phyloP scores from a whole-genome alignment of 2,113 vertebrate species.

The Callithrix jacchus region DNA sequence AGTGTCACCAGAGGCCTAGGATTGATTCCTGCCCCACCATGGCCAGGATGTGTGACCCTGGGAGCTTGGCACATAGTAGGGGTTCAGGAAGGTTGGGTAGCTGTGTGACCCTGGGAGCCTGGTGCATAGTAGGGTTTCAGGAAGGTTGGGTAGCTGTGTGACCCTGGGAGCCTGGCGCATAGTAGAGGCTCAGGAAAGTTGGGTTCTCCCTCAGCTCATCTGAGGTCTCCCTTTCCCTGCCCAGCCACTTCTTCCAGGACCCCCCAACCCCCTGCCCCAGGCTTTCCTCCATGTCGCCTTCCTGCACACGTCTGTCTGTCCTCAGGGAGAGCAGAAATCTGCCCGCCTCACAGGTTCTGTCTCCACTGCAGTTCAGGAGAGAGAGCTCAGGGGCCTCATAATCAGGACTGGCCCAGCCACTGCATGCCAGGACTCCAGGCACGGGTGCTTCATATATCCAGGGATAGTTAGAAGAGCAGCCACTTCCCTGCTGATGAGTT shows the following conservation, averaged over 20 bases:
- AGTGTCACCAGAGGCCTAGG: not conserved
- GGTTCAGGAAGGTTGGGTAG: no score
- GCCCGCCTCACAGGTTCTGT: not conserved
- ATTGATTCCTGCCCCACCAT: not conserved
- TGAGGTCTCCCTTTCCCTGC: not conserved
- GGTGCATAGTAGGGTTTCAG: not conserved
- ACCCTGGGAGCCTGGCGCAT: not conserved
- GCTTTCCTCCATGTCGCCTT: not conserved
- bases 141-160: not conserved
- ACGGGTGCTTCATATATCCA: not conserved
- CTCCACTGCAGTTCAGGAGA: not conserved
- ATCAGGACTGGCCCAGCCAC: not conserved
- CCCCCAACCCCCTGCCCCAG: not conserved
- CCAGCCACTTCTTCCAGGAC: not conserved
- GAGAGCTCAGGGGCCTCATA: rapidly evolving
- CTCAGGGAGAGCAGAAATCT: not conserved
- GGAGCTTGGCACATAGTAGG: not conserved
- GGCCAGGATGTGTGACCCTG: not conserved
- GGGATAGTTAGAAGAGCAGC: not conserved
- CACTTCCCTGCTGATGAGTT: not conserved
- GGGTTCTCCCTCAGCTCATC: not conserved
- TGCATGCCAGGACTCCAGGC: rapidly evolving
- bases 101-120: not conserved
- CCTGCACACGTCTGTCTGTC: not conserved
- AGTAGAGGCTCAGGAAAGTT: not conserved